These are phyloP conservation scores for Pyrocoelia pectoralis DNA, from an alignment of 2,888 invertebrate genomes.

Conservation along the genomic window DNA sequence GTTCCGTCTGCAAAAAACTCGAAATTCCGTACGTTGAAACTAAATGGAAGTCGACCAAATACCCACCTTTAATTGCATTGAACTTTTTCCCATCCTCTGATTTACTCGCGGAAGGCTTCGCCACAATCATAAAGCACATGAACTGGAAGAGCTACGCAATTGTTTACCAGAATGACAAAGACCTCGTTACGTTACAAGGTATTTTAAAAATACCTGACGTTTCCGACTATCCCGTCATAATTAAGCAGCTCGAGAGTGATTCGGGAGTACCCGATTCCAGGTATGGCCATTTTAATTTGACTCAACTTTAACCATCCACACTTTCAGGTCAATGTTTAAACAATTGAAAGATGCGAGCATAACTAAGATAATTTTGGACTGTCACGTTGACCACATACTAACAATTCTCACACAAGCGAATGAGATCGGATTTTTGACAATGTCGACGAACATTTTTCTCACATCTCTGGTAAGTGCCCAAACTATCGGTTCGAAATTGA, in stretches of 20 bases:
- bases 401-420: constrained; percentile 71
- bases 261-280: constrained; percentile 43
- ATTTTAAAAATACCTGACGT: constrained; percentile 75
- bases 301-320: not conserved
- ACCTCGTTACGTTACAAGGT: constrained; percentile 79
- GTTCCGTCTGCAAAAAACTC: constrained; percentile 82
- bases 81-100: constrained; percentile 78
- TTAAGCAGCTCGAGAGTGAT: constrained; percentile 65
- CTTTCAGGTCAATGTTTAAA: constrained; percentile 75
- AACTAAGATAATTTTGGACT: constrained; percentile 79
- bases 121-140: constrained; percentile 72
- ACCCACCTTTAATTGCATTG: constrained; percentile 53
- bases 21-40: constrained; percentile 88
- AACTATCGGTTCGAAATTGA: too few species aligned
- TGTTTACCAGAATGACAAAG: constrained; percentile 79
- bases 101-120: constrained; percentile 70
- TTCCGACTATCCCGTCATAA: constrained; percentile 67
- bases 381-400: constrained; percentile 70
- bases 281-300: not conserved
- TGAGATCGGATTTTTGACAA: constrained; percentile 79
- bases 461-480: constrained; percentile 65
- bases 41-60: constrained; percentile 67
- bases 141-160: constrained; percentile 81
- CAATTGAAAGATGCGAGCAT: constrained; percentile 75
- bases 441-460: constrained; percentile 72